A percentile compares a stretch with the other conserved stretches of the same genome.
Conservation (phyloP, 2,113 vertebrate genomes). For the Chrysochloris asiatica region DNA sequence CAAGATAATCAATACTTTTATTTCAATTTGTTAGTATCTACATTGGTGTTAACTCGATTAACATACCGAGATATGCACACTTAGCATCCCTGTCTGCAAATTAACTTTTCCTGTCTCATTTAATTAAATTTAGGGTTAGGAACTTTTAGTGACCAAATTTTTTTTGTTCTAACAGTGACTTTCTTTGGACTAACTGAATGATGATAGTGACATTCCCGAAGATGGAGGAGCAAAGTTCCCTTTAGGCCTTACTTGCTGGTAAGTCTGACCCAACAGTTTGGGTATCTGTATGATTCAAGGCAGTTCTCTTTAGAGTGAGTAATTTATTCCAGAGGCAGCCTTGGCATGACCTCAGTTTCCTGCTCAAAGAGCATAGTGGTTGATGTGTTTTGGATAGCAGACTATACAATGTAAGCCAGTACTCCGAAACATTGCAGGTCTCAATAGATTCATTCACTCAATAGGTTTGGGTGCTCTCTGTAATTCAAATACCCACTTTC, state of each 20-base stretch:
- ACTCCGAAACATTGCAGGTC: background rate
- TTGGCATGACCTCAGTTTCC: background rate
- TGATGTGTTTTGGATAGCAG: background rate
- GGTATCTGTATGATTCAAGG: background rate
- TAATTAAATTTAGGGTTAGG: background rate
- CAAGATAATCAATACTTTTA: background rate
- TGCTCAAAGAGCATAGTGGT: background rate
- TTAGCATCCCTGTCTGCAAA: background rate
- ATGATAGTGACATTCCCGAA: background rate
- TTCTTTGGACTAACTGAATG: background rate
- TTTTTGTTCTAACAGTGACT: background rate
- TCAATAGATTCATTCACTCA: background rate
- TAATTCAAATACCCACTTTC: background rate
- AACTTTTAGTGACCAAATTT: background rate
- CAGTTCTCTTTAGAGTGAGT: background rate
- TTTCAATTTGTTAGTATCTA: background rate
- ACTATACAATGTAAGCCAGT: background rate
- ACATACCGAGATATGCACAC: background rate
- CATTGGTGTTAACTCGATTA: background rate
- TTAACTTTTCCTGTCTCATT: background rate
- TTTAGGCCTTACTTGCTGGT: background rate
- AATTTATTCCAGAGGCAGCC: background rate
- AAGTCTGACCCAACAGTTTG: background rate
- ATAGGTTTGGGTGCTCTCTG: background rate
- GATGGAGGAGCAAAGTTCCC: background rate